These are phyloP conservation scores for Yponomeuta sedellus DNA, from an alignment of 2,888 invertebrate species.

Conservation along the genomic window DNA sequence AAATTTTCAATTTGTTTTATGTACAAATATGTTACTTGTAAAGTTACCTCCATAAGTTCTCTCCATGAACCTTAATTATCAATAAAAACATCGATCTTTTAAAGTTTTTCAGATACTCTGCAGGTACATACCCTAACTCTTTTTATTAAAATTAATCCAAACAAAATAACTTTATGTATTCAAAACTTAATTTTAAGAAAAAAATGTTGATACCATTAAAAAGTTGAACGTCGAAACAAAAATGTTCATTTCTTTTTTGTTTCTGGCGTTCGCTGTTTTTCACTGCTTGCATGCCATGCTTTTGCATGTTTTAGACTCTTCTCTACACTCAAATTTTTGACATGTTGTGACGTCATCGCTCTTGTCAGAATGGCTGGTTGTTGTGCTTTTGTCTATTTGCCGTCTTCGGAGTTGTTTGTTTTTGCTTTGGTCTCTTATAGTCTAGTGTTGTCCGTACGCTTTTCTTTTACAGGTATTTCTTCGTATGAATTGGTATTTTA, in stretches of 20 bases:
- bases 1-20: background rate
- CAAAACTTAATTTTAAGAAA: constrained; percentile 47
- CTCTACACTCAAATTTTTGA: constrained; percentile 44
- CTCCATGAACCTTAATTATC: constrained; percentile 16
- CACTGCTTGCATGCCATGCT: constrained; percentile 55
- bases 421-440: constrained; percentile 56
- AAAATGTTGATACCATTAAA: constrained; percentile 48
- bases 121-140: constrained; percentile 57
- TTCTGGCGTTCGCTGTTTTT: constrained; percentile 36
- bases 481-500: constrained; percentile 20
- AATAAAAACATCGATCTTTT: constrained; percentile 46
- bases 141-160: constrained; percentile 35
- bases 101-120: constrained; percentile 64
- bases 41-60: background rate
- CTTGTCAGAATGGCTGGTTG: constrained; percentile 49
- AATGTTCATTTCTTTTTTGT: constrained; percentile 21
- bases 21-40: constrained; percentile 1
- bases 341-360: constrained; percentile 67
- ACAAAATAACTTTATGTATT: constrained; percentile 61
- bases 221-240: constrained; percentile 34
- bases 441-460: constrained; percentile 31
- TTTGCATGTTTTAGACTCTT: constrained; percentile 47
- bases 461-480: constrained; percentile 39
- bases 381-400: constrained; percentile 39
- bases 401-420: constrained; percentile 40